Percentiles rank a stretch among this genome's conserved stretches.
Conservation (phyloP, 1,140 invertebrate species). For the Plectrocnemia conspersa region DNA sequence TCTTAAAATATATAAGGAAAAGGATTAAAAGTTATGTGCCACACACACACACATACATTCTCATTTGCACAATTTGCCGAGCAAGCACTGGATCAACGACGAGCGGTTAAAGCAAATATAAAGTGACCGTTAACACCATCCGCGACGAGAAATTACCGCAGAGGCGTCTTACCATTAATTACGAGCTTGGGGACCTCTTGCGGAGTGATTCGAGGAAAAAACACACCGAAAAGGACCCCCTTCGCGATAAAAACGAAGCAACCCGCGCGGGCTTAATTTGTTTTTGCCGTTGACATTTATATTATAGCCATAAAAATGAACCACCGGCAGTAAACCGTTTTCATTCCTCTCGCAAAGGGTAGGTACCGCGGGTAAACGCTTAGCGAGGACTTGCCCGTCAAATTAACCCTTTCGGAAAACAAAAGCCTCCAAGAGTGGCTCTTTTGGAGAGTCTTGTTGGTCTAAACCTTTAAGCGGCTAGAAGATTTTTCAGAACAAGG, state of each 20-base stretch:
- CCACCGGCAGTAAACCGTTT: conserved; percentile 17
- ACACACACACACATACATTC: no score
- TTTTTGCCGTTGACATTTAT: conserved; percentile 32
- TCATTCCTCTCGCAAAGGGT: conserved; percentile 8
- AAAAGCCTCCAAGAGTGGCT: conserved; percentile 21
- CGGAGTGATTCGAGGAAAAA: conserved; percentile 17
- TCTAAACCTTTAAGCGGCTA: no score
- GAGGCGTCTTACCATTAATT: conserved; percentile 22
- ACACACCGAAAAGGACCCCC: conserved; percentile 22
- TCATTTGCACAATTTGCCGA: no score
- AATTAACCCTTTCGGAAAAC: conserved; percentile 35
- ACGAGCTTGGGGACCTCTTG: neutral
- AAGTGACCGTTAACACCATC: neutral
- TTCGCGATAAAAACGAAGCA: conserved; percentile 20
- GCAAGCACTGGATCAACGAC: no score
- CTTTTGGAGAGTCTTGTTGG: conserved; percentile 22
- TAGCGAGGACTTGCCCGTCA: conserved; percentile 25
- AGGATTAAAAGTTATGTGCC: no score
- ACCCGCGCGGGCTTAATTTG: conserved; percentile 28
- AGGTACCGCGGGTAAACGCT: no score
- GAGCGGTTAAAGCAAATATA: neutral
- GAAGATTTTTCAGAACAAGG: no score
- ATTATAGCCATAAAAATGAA: conserved; percentile 26
- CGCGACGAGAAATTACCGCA: conserved; percentile 16
- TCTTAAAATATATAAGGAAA: no score